Evolutionary conservation across 2,113 vertebrate genomes (phyloP).

Genomic region (Neopipo cinnamomea): DNA sequence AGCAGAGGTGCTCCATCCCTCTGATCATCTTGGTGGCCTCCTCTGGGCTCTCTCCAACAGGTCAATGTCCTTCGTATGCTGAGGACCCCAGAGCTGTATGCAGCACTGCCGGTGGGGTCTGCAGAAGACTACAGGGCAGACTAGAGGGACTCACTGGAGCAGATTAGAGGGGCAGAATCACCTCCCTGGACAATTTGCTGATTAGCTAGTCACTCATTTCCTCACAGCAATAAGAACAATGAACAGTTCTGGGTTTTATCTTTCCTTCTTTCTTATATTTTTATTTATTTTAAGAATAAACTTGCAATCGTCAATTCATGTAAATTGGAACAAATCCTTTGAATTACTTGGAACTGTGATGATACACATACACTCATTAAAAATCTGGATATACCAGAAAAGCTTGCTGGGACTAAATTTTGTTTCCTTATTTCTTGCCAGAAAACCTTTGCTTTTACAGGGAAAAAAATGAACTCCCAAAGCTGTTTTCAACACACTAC

Average conservation of each 20-base stretch:
- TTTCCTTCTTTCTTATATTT: background rate
- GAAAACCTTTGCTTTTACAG: background rate
- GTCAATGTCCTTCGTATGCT: background rate
- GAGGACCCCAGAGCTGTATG: background rate
- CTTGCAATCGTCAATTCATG: background rate
- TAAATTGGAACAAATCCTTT: background rate
- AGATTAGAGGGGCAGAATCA: background rate
- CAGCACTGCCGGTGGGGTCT: background rate
- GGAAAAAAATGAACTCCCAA: background rate
- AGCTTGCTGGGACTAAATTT: background rate
- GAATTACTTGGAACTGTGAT: background rate
- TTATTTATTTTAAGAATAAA: background rate
- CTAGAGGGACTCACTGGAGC: background rate
- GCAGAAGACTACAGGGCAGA: background rate
- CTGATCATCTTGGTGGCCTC: no score
- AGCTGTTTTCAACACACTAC: background rate
- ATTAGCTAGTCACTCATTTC: background rate
- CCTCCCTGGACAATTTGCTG: background rate
- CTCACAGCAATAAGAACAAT: background rate
- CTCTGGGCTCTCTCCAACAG: background rate
- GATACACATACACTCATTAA: background rate
- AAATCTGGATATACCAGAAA: background rate
- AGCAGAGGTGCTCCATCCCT: background rate
- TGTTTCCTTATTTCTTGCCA: background rate
- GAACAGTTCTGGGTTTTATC: background rate